Percentiles rank a stretch among this genome's conserved stretches.
phyloP scores from a whole-genome alignment of 2,888 invertebrate genomes.

The Pristionchus arcanus region DNA sequence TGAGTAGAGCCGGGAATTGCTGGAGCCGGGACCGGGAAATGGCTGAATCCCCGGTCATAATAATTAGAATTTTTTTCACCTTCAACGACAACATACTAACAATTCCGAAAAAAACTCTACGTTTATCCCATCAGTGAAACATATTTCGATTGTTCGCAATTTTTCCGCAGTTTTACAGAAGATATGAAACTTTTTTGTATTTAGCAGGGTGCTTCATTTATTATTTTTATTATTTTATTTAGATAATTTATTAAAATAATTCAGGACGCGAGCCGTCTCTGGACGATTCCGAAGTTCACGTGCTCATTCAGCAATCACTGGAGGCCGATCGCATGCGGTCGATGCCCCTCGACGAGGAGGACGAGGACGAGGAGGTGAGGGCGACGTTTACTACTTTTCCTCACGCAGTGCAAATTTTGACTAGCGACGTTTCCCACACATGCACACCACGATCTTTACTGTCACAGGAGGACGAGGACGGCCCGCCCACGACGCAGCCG shows the following conservation, averaged over 20 bases:
- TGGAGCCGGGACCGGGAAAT: neutral
- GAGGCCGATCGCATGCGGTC: slow-evolving; percentile 91
- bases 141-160: no score
- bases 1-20: slow-evolving; percentile 15
- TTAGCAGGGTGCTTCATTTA: no score
- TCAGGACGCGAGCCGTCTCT: slow-evolving; percentile 92
- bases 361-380: slow-evolving; percentile 59
- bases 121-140: no score
- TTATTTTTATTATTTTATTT: no score
- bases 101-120: no score
- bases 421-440: neutral
- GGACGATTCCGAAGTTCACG: slow-evolving; percentile 97
- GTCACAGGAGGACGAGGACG: slow-evolving; percentile 40
- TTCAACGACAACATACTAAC: no score
- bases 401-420: slow-evolving; percentile 82
- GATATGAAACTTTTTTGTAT: no score
- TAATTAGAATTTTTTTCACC: no score
- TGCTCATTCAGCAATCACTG: slow-evolving; percentile 93
- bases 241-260: no score
- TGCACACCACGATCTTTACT: neutral
- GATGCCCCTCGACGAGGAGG: slow-evolving; percentile 61
- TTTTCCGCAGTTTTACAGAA: no score
- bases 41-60: neutral
- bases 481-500: slow-evolving; percentile 33
- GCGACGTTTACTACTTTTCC: slow-evolving; percentile 80